Conservation (phyloP, 2,113 vertebrate genomes). For the Rhabdomys dilectus region DNA sequence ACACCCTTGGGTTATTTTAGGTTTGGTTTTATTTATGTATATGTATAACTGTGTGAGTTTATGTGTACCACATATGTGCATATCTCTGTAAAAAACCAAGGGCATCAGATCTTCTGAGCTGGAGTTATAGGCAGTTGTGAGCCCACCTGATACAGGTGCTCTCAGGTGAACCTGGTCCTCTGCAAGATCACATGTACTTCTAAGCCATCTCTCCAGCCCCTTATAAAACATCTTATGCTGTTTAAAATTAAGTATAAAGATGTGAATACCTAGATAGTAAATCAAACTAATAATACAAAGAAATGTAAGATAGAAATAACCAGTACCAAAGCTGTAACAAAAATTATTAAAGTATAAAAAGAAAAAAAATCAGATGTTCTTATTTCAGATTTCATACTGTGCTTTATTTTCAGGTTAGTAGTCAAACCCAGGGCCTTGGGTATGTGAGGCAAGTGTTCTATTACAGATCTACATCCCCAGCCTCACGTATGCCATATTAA, state of each 20-base stretch:
- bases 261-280: not conserved
- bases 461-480: not conserved
- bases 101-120: not conserved
- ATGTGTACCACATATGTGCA: not conserved
- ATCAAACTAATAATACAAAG: not conserved
- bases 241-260: slow-evolving; percentile 44
- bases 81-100: not conserved
- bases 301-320: not conserved
- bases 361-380: not conserved
- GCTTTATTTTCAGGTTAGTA: not conserved
- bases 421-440: not conserved
- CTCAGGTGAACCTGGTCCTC: not conserved
- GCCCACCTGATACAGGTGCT: not conserved
- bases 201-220: not conserved
- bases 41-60: not conserved
- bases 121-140: not conserved
- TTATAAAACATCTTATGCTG: not conserved
- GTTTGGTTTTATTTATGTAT: not conserved
- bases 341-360: slow-evolving; percentile 19
- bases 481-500: not conserved
- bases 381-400: slow-evolving; percentile 26
- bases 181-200: not conserved
- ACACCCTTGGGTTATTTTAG: not conserved
- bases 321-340: slow-evolving; percentile 11
- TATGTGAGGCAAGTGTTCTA: not conserved